phyloP scores from a whole-genome alignment of 1,140 invertebrate species.

The Hylaeus anthracinus region DNA sequence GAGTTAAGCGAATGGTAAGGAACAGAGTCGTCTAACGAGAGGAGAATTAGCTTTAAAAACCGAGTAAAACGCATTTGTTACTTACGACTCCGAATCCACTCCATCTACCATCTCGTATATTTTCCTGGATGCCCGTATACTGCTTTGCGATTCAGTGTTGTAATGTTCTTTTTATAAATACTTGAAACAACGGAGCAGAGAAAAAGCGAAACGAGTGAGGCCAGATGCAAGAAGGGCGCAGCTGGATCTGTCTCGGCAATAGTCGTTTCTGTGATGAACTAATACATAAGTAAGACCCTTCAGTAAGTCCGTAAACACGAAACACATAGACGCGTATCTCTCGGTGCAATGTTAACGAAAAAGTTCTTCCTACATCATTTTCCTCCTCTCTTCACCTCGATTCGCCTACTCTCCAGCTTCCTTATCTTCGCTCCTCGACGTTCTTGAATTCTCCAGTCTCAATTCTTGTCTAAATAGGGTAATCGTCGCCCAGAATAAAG shows the following conservation, averaged over 20 bases:
- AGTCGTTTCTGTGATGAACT: slow-evolving; percentile 69
- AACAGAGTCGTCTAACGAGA: not conserved
- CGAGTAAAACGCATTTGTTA: no score
- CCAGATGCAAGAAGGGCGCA: slow-evolving; percentile 52
- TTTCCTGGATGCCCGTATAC: not conserved
- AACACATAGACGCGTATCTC: slow-evolving; percentile 36
- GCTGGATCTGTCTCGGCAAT: slow-evolving; percentile 58
- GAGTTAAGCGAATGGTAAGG: no score
- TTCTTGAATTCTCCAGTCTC: not conserved
- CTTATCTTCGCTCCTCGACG: not conserved
- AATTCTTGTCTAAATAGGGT: not conserved
- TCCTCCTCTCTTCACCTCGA: slow-evolving; percentile 1
- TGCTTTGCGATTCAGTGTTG: not conserved
- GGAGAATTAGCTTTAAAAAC: no score
- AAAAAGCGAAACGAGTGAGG: slow-evolving; percentile 3
- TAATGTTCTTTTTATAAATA: slow-evolving; percentile 66
- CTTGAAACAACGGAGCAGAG: slow-evolving; percentile 44
- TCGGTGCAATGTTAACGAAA: slow-evolving; percentile 6
- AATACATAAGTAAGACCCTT: slow-evolving; percentile 70
- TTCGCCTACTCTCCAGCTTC: not conserved
- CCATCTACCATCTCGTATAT: not conserved
- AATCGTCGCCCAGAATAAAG: no score
- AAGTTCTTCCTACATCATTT: slow-evolving; percentile 25
- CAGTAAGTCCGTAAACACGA: slow-evolving; percentile 58
- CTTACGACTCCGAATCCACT: no score